phyloP scores from a whole-genome alignment of 2,888 invertebrate genomes.

The Spodoptera picta region DNA sequence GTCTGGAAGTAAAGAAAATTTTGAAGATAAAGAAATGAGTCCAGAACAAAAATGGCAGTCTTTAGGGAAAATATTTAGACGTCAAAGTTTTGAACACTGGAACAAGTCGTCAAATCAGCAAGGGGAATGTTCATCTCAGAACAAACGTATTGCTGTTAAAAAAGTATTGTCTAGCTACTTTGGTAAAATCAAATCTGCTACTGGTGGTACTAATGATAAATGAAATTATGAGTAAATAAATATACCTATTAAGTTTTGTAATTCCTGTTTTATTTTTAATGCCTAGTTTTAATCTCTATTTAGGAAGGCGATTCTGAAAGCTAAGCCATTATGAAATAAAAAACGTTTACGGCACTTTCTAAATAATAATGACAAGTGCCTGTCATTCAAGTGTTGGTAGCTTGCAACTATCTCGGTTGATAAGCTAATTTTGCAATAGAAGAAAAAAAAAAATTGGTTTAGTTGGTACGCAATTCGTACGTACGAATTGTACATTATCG shows the following conservation, averaged over 20 bases:
- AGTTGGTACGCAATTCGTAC: too few relatives aligned
- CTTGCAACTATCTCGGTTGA: too few relatives aligned
- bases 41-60: slow-evolving; percentile 86
- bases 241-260: slow-evolving; percentile 12
- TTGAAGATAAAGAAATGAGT: slow-evolving; percentile 76
- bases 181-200: slow-evolving; percentile 74
- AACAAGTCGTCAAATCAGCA: slow-evolving; percentile 71
- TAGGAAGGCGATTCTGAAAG: too few relatives aligned
- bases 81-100: slow-evolving; percentile 82
- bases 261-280: slow-evolving; percentile 10
- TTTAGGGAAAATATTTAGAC: slow-evolving; percentile 83
- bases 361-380: too few relatives aligned
- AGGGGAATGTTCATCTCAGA: slow-evolving; percentile 76
- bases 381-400: too few relatives aligned
- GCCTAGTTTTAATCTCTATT: not conserved
- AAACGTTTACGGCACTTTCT: too few relatives aligned
- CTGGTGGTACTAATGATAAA: slow-evolving; percentile 66
- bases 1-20: slow-evolving; percentile 76
- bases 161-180: slow-evolving; percentile 84
- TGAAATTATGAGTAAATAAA: slow-evolving; percentile 58
- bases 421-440: too few relatives aligned
- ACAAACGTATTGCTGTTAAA: slow-evolving; percentile 77
- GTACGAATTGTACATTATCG: too few relatives aligned
- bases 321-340: too few relatives aligned
- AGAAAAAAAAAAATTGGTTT: too few relatives aligned